Percentiles rank a stretch among this genome's conserved stretches.
These are phyloP conservation scores for Galerucella calmariensis DNA, from an alignment of 2,888 invertebrate species.

Conservation along the genomic window DNA sequence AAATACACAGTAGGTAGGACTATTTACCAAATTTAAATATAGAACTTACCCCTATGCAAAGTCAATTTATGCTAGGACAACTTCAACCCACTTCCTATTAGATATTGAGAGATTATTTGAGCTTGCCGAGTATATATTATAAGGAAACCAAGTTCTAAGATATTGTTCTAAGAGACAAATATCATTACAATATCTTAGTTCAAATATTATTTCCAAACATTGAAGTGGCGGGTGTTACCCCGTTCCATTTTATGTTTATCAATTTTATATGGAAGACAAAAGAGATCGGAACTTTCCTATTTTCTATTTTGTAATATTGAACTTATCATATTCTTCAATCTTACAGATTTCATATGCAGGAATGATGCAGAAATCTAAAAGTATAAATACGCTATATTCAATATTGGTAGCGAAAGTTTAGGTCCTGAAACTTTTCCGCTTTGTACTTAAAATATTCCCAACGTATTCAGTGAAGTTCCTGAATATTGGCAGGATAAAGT, in stretches of 20 bases:
- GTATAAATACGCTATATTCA: constrained; percentile 28
- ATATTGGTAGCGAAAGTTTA: constrained; percentile 22
- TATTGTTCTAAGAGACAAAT: too few relatives aligned
- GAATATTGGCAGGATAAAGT: constrained; percentile 37
- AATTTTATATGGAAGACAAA: background rate
- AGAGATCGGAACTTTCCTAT: background rate
- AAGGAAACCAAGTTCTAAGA: too few relatives aligned
- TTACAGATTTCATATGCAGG: background rate
- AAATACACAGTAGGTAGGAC: too few relatives aligned
- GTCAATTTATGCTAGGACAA: too few relatives aligned
- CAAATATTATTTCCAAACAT: background rate
- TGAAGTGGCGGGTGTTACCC: background rate
- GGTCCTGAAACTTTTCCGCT: constrained; percentile 34
- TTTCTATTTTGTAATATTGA: background rate
- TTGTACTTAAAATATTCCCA: constrained; percentile 35
- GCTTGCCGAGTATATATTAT: too few relatives aligned
- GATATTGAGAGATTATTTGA: too few relatives aligned
- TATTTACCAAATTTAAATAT: too few relatives aligned
- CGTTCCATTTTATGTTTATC: background rate
- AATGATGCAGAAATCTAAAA: constrained; percentile 19
- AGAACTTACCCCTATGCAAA: too few relatives aligned
- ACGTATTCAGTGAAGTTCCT: constrained; percentile 30
- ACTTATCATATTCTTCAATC: background rate
- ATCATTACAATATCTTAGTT: too few relatives aligned
- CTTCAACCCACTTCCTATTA: too few relatives aligned